phyloP scores from a whole-genome alignment of 2,888 invertebrate species.

The Chrysomela aeneicollis region DNA sequence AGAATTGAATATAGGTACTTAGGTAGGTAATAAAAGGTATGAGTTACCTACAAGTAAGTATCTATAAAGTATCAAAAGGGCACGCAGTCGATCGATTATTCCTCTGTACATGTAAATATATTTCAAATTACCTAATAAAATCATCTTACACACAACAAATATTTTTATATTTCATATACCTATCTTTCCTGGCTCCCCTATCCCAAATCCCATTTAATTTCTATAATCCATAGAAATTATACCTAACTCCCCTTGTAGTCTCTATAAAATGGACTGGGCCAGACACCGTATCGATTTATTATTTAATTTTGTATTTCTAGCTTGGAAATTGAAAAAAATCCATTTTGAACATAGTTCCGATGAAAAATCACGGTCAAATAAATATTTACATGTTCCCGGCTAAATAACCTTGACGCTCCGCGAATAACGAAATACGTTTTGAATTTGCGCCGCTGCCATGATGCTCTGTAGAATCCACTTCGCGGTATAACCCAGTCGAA shows the following conservation, averaged over 20 bases:
- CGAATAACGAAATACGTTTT: slow-evolving; percentile 38
- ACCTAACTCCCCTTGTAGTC: slow-evolving; percentile 42
- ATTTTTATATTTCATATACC: background rate
- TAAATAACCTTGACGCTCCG: slow-evolving; percentile 18
- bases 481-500: slow-evolving; percentile 51
- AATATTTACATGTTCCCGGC: background rate
- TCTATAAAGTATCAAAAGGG: no score
- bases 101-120: no score
- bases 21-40: no score
- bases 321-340: background rate
- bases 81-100: no score
- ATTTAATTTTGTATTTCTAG: slow-evolving; percentile 9
- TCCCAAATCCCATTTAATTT: no score
- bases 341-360: background rate
- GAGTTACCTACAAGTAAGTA: no score
- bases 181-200: background rate
- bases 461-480: slow-evolving; percentile 48
- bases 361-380: background rate
- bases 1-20: no score
- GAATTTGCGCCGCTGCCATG: slow-evolving; percentile 55
- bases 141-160: no score
- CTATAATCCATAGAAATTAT: slow-evolving; percentile 24
- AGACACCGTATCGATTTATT: slow-evolving; percentile 26
- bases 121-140: no score
- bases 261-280: slow-evolving; percentile 45